phyloP scores from a whole-genome alignment of 2,113 vertebrate genomes.

The Silurus meridionalis region DNA sequence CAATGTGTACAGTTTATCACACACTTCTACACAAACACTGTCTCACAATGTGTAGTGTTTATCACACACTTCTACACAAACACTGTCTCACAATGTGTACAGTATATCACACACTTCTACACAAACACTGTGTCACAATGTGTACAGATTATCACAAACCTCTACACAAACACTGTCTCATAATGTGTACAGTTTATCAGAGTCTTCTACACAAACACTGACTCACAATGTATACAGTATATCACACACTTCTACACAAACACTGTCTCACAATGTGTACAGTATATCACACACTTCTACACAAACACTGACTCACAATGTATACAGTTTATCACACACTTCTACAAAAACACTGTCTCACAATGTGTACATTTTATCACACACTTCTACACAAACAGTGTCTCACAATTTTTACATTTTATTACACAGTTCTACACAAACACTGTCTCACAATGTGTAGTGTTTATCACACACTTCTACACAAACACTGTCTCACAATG shows the following conservation, averaged over 20 bases:
- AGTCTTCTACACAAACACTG: background rate
- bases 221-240: background rate
- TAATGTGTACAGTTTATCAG: background rate
- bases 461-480: background rate
- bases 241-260: background rate
- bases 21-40: too few relatives aligned
- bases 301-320: too few relatives aligned
- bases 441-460: background rate
- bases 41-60: too few relatives aligned
- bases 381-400: too few relatives aligned
- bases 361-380: too few relatives aligned
- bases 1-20: too few relatives aligned
- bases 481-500: background rate
- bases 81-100: too few relatives aligned
- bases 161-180: background rate
- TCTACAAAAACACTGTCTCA: too few relatives aligned
- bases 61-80: too few relatives aligned
- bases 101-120: too few relatives aligned
- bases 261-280: background rate
- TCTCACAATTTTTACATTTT: too few relatives aligned
- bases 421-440: background rate
- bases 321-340: background rate
- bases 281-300: background rate
- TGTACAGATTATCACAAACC: background rate
- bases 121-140: background rate